Conservation (phyloP, 2,797 vertebrate genomes). For the Pseudochromis fuscus region DNA sequence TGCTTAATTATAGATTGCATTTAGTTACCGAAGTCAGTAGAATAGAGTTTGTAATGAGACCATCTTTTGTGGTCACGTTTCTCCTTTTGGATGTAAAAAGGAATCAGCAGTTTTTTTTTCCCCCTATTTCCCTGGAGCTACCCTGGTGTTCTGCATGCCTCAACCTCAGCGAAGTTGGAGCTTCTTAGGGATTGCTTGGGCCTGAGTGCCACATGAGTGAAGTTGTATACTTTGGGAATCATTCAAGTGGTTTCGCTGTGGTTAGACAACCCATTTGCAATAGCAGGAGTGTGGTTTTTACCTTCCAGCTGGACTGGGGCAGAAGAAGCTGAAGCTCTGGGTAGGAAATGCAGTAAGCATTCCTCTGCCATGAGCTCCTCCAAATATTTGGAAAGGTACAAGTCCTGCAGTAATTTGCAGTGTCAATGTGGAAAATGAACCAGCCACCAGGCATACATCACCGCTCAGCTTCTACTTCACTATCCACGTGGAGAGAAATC, state of each 20-base stretch:
- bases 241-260: constrained; percentile 60
- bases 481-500: constrained; percentile 29
- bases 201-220: constrained; percentile 44
- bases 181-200: not conserved
- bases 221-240: constrained; percentile 58
- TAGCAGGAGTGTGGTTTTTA: constrained; percentile 35
- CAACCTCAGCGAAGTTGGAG: constrained; percentile 9
- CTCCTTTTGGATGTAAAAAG: constrained; percentile 27
- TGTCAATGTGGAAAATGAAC: constrained; percentile 41
- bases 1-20: no score
- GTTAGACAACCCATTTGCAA: constrained; percentile 57
- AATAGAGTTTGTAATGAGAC: constrained; percentile 28
- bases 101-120: constrained; percentile 44
- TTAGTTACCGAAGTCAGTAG: no score
- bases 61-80: constrained; percentile 20
- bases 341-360: constrained; percentile 39
- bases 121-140: constrained; percentile 28
- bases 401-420: constrained; percentile 31
- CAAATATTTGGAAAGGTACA: constrained; percentile 33
- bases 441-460: constrained; percentile 11
- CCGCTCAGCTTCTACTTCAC: constrained; percentile 16
- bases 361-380: constrained; percentile 23
- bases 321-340: constrained; percentile 24
- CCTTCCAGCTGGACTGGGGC: constrained; percentile 53
- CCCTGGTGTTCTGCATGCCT: constrained; percentile 25